These are phyloP conservation scores for Oreochromis tanganicae DNA, from an alignment of 2,113 vertebrate species.

Conservation along the genomic window DNA sequence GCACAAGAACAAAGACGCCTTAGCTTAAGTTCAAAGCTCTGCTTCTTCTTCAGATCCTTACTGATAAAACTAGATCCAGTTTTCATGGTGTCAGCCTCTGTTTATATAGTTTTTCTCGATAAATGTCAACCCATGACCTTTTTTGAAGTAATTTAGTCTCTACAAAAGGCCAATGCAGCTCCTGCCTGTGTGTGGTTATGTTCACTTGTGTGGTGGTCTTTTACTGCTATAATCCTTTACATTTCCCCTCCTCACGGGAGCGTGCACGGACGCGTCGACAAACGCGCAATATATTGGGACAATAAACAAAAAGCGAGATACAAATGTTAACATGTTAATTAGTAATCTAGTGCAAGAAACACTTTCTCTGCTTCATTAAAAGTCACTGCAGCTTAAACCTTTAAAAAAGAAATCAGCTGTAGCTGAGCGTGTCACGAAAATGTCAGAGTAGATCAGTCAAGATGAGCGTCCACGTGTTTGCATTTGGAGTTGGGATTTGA, in stretches of 20 bases:
- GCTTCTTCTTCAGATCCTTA: slow-evolving; percentile 24
- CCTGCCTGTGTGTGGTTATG: slow-evolving; percentile 19
- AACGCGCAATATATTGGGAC: neutral
- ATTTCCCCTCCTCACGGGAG: neutral
- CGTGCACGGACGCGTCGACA: neutral
- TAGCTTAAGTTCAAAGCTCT: slow-evolving; percentile 32
- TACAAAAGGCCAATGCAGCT: slow-evolving; percentile 28
- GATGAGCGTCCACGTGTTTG: neutral
- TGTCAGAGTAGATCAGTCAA: neutral
- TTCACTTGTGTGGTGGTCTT: slow-evolving; percentile 9
- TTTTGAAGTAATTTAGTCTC: slow-evolving; percentile 65
- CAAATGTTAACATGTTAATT: neutral
- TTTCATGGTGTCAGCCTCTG: slow-evolving; percentile 33
- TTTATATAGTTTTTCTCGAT: slow-evolving; percentile 59
- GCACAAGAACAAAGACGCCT: slow-evolving; percentile 1
- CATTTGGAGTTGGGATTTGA: neutral
- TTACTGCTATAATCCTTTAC: slow-evolving; percentile 13
- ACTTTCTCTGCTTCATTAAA: neutral
- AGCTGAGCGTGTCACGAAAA: neutral
- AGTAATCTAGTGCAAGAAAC: neutral
- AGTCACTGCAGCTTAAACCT: neutral
- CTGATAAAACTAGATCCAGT: slow-evolving; percentile 35
- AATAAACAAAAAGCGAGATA: neutral
- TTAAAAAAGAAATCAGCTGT: neutral
- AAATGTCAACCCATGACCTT: slow-evolving; percentile 79